A percentile compares a stretch with the other conserved stretches of the same genome.
Conservation (phyloP, 2,113 vertebrate species). For the Cavia aperea region DNA sequence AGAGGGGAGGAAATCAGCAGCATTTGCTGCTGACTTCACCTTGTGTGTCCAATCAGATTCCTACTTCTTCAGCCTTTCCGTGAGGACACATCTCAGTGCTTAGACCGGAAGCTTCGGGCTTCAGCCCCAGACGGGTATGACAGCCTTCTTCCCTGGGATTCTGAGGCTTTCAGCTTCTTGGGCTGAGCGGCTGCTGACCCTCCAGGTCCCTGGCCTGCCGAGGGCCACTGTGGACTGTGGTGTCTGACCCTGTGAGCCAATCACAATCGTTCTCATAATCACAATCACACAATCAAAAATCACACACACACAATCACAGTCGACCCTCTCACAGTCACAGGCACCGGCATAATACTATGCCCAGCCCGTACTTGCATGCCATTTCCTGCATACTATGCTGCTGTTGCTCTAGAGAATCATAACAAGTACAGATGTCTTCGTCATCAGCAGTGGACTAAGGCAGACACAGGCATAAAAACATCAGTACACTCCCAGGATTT, state of each 20-base stretch:
- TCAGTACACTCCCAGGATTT: not conserved
- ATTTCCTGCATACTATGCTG: not conserved
- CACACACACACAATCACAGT: no score
- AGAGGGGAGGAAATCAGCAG: not conserved
- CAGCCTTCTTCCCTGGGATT: not conserved
- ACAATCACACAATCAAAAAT: no score
- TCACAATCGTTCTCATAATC: no score
- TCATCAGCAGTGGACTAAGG: not conserved
- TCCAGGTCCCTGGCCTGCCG: not conserved
- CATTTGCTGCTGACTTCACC: not conserved
- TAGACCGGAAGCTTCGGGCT: not conserved
- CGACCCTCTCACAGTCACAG: not conserved
- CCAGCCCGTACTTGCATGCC: fast-evolving
- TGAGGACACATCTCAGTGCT: not conserved
- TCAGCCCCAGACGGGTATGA: not conserved
- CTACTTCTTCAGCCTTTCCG: not conserved
- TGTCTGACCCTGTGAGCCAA: not conserved
- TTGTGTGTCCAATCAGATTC: not conserved
- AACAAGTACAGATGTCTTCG: not conserved
- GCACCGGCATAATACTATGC: not conserved
- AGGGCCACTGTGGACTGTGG: not conserved
- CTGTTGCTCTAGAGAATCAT: not conserved
- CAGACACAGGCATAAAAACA: not conserved
- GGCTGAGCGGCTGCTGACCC: not conserved
- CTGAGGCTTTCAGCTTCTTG: not conserved